Evolutionary conservation across 2,797 vertebrate species (phyloP), one percentile per base, ranked within the genome.

Genomic region (Silurus lanzhouensis): DNA sequence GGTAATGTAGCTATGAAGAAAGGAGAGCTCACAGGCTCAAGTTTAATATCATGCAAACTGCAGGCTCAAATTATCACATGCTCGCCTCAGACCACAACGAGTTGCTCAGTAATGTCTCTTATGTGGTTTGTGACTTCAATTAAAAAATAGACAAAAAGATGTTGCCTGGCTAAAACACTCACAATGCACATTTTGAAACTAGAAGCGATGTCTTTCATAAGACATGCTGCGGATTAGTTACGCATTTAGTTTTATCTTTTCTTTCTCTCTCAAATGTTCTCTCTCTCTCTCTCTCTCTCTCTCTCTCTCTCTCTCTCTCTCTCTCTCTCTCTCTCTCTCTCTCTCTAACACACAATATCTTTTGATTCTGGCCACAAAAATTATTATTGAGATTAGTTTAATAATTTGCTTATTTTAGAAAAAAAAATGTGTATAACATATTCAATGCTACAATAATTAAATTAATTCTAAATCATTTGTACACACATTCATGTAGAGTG

Each of bases 101-200:
- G 44, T 44, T 74, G 58, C 77, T 81, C 61, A 38, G 68, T 64
- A 38, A 71, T 52, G 38, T 82, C 72, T 82, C 57, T 81, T 27
- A 72, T 82, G 72, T 85, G 66, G 72, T 68, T 67, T 67, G 68
- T 44, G 84, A 52, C 85, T 85, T 75, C 61, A 75, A 78, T 85
- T 38, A 38, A 38, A 38, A 81, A 81, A 81, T 52, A 64, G 80
- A 82, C 80, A 68, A 68, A 82, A 57, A 46, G 80, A 82, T 57
- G 80, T 55, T 82, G 46, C 17, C n/a, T 57, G 48, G 17, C 64
- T 82, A 20, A 68, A 57, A 82, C 80, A 82, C 31, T 82, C 66
- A 22, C 4, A 38, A 44, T 17, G 38, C 63, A 82, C 64, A 81
- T 81, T n/a, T 82, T 57, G 48, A 82, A 68, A 82, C 46, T n/a